A percentile compares a stretch with the other conserved stretches of the same genome.
Conservation (phyloP, 2,797 vertebrate species). For the Lycodopsis pacificus region DNA sequence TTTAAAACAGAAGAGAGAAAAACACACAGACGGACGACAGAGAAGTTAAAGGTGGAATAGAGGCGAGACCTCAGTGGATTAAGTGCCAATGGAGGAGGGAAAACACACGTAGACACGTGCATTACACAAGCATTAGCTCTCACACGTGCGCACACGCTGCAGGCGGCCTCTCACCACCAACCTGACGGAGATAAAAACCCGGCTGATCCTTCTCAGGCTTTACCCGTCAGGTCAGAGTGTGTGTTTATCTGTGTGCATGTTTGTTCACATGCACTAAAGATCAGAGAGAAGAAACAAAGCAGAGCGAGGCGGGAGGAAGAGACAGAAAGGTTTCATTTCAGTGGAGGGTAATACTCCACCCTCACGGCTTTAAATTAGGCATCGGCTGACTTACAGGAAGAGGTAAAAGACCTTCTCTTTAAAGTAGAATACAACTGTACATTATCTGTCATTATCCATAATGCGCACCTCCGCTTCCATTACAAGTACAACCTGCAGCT, state of each 20-base stretch:
- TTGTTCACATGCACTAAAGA: background rate
- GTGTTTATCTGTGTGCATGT: constrained; percentile 14
- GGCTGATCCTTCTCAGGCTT: constrained; percentile 60
- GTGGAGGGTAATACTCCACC: constrained; percentile 1
- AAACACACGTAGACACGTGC: constrained; percentile 17
- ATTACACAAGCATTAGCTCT: constrained; percentile 13
- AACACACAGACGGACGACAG: background rate
- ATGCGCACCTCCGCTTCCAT: constrained; percentile 22
- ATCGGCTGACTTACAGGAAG: constrained; percentile 41
- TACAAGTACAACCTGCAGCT: constrained; percentile 8
- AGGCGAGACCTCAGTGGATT: constrained; percentile 27
- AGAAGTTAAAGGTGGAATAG: constrained; percentile 5
- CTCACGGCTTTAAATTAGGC: constrained; percentile 31
- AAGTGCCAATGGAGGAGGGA: constrained; percentile 26
- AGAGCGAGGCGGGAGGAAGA: background rate
- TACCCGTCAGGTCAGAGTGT: constrained; percentile 48
- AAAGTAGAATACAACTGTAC: constrained; percentile 6
- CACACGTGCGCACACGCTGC: constrained; percentile 46
- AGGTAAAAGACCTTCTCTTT: constrained; percentile 2
- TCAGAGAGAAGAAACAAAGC: constrained; percentile 1
- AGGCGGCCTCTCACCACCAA: constrained; percentile 10
- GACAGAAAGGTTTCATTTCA: background rate
- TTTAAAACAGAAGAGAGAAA: constrained; percentile 15
- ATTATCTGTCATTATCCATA: constrained; percentile 24
- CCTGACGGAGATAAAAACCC: constrained; percentile 40